phyloP scores from a whole-genome alignment of 2,888 invertebrate genomes.

The Ashinkailepas kermadecensis region DNA sequence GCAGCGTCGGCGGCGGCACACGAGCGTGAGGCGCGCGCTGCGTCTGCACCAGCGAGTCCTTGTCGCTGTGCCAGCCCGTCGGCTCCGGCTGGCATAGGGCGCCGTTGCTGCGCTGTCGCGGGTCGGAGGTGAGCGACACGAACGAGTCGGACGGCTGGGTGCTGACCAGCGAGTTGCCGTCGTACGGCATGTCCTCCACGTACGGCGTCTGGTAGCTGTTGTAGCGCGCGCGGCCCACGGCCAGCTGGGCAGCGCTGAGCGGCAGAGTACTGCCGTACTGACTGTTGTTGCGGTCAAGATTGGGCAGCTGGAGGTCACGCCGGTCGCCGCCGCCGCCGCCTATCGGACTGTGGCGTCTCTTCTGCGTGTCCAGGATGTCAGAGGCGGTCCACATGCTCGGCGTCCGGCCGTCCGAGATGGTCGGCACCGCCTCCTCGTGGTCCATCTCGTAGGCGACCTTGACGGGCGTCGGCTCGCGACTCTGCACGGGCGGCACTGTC shows the following conservation, averaged over 20 bases:
- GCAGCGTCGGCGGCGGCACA: conserved; percentile 16
- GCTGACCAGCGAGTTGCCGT: conserved; percentile 32
- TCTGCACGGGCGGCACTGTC: conserved; percentile 22
- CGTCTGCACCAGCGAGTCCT: conserved; percentile 13
- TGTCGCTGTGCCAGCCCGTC: conserved; percentile 17
- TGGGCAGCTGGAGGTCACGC: background rate
- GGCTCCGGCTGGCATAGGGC: background rate
- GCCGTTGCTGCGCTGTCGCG: conserved; percentile 15
- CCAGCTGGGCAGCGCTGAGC: background rate
- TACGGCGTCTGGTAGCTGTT: conserved; percentile 26
- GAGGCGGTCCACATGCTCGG: conserved; percentile 20
- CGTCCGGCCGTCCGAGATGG: conserved; percentile 17
- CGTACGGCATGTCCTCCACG: conserved; percentile 27
- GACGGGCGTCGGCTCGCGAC: conserved; percentile 11
- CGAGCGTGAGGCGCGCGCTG: background rate
- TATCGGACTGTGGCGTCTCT: background rate
- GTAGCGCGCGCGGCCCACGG: background rate
- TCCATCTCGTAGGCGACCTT: conserved; percentile 18
- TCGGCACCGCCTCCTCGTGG: background rate
- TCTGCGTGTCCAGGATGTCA: conserved; percentile 12
- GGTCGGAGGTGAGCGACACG: conserved; percentile 31
- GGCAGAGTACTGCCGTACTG: background rate
- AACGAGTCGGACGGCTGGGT: conserved; percentile 33
- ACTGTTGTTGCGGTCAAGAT: conserved; percentile 15
- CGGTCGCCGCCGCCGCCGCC: background rate